Evolutionary conservation across 2,797 vertebrate species (phyloP), one percentile per base, ranked within the genome.

Genomic region (Chiroxiphia lanceolata): DNA sequence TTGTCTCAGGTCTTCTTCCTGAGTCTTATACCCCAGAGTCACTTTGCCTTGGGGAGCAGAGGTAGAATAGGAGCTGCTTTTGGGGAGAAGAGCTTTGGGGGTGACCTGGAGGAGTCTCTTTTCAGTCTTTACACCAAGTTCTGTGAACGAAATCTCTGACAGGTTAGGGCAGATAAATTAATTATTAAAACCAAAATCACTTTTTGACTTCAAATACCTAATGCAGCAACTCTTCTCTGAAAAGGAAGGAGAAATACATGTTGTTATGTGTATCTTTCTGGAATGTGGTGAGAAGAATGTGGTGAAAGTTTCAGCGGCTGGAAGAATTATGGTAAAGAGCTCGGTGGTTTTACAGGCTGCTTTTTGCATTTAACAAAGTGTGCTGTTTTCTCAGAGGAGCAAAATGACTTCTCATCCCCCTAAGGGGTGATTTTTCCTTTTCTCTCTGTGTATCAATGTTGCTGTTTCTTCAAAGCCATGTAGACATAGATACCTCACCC

Each of bases 211-310:
- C 21, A 40, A 38, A 12, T 51, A 69, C 13, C 19, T 85, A 38
- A 48, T 64, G 45, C 33, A 72, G 60, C 19, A 44, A 2, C 34
- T 33, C 15, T 22, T 57, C 19, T 15, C 33, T 13, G 29, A 53
- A 54, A 77, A 59, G 45, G 29, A 59, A 44, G 19, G 33, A 72
- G 34, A 76, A 84, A 29, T 42, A 26, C 7, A 17, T 5, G 0
- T 51, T 22, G 3, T 42, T 53, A 10, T 0, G 0, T 71, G 13
- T 8, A 1, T 72, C 38, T 51, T 14, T 48, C 63, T 71, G 2
- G 3, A 18, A 18, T 5, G 15, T 16, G 31, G 56, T 59, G 56
- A 47, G 61, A 34, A 15, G 16, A 50, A 69, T 13, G n/a, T 69
- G 51, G 15, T 57, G 40, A 44, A 60, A 51, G 9, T 78, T 75